phyloP scores from a whole-genome alignment of 1,140 invertebrate species.

The Geopemphigus sp. region DNA sequence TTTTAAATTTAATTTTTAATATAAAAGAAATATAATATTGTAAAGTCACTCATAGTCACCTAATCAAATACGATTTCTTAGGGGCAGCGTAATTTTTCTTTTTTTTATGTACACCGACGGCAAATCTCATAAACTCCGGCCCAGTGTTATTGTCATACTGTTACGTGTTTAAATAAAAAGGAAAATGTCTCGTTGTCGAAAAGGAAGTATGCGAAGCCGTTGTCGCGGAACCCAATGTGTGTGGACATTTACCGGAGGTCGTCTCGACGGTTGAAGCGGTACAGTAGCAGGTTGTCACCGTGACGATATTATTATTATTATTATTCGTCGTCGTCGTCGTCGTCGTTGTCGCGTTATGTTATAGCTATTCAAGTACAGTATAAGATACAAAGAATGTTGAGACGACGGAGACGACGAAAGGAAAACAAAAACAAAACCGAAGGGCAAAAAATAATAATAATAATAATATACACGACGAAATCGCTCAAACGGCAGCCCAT shows the following conservation, averaged over 20 bases:
- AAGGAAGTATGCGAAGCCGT: background rate
- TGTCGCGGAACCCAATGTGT: too few species aligned
- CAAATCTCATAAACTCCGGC: too few species aligned
- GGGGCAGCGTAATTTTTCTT: too few species aligned
- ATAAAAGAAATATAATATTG: too few species aligned
- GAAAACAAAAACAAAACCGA: slow-evolving; percentile 43
- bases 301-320: slow-evolving; percentile 40
- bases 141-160: too few species aligned
- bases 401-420: slow-evolving; percentile 5
- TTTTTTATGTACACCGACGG: too few species aligned
- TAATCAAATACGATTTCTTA: too few species aligned
- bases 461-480: slow-evolving; percentile 36
- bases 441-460: background rate
- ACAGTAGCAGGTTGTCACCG: slow-evolving; percentile 5
- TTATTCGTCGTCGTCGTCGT: background rate
- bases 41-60: too few species aligned
- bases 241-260: background rate
- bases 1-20: too few species aligned
- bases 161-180: too few species aligned
- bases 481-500: slow-evolving; percentile 41
- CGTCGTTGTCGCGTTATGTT: background rate
- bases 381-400: slow-evolving; percentile 7
- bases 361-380: slow-evolving; percentile 9
- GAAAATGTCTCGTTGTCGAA: background rate
- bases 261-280: background rate